A percentile compares a stretch with the other conserved stretches of the same genome.
Conservation (phyloP, 2,888 invertebrate genomes). For the Chymomyza fuscimana region DNA sequence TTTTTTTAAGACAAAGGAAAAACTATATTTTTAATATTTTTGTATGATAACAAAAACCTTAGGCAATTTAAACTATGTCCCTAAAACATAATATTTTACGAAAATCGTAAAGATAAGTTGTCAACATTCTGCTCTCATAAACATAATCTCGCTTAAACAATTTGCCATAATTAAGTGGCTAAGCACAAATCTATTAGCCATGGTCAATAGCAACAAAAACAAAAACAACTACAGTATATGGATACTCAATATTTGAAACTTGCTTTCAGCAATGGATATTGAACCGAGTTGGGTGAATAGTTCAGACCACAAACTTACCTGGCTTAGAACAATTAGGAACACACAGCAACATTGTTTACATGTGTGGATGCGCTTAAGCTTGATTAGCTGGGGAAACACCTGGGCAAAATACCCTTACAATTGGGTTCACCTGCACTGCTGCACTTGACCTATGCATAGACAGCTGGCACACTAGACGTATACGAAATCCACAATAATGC, state of each 20-base stretch:
- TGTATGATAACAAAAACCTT: no score
- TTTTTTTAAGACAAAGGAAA: no score
- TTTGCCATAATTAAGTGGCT: neutral
- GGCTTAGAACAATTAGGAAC: slow-evolving; percentile 2
- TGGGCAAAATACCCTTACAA: neutral
- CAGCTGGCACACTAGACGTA: slow-evolving; percentile 27
- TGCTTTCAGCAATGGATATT: neutral
- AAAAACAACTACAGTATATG: neutral
- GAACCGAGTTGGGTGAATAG: neutral
- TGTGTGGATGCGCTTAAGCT: neutral
- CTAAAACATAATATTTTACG: neutral
- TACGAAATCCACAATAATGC: slow-evolving; percentile 41
- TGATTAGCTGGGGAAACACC: neutral
- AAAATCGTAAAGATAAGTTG: neutral
- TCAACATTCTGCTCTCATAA: neutral
- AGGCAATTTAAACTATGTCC: neutral
- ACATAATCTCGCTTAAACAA: neutral
- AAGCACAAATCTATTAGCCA: neutral
- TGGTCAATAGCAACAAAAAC: neutral
- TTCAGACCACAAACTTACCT: neutral
- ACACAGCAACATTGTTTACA: slow-evolving; percentile 12
- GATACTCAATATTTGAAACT: neutral
- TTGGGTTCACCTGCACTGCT: neutral
- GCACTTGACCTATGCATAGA: neutral
- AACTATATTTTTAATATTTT: no score